Evolutionary conservation across 2,888 invertebrate genomes (phyloP).

Genomic region (Rhimphoctona megacephalus): DNA sequence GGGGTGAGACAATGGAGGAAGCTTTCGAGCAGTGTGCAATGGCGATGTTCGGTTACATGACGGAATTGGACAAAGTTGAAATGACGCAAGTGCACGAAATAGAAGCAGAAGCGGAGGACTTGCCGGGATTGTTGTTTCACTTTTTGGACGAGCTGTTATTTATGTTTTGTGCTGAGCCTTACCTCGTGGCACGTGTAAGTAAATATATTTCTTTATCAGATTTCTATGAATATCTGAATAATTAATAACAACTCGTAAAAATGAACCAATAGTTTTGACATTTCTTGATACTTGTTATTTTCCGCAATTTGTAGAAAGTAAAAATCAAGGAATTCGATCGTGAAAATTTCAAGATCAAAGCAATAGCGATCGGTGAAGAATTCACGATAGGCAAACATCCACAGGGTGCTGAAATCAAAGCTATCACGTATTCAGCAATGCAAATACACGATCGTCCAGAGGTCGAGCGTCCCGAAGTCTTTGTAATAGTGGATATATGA

Average conservation of each 20-base stretch:
- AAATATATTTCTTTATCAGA: not conserved
- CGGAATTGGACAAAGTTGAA: slow-evolving; percentile 94
- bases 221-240: not conserved
- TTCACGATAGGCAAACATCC: slow-evolving; percentile 97
- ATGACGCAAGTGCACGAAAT: slow-evolving; percentile 92
- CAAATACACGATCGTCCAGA: slow-evolving; percentile 92
- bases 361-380: slow-evolving; percentile 94
- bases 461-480: slow-evolving; percentile 92
- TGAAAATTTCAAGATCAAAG: slow-evolving; percentile 92
- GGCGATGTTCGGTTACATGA: slow-evolving; percentile 99
- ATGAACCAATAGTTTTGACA: not conserved
- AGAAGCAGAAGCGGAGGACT: slow-evolving; percentile 95
- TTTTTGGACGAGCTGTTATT: slow-evolving; percentile 98
- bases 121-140: slow-evolving; percentile 94
- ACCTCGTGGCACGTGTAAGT: slow-evolving; percentile 89
- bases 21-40: slow-evolving; percentile 97
- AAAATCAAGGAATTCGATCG: slow-evolving; percentile 94
- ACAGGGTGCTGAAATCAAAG: slow-evolving; percentile 99
- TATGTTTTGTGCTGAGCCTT: slow-evolving; percentile 96
- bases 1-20: slow-evolving; percentile 95
- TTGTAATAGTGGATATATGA: slow-evolving; percentile 99
- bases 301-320: slow-evolving; percentile 88
- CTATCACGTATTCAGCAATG: slow-evolving; percentile 99
- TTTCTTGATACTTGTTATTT: not conserved
- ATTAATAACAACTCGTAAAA: not conserved